Conservation (phyloP, 2,888 invertebrate genomes). For the Brachypterus glaber region DNA sequence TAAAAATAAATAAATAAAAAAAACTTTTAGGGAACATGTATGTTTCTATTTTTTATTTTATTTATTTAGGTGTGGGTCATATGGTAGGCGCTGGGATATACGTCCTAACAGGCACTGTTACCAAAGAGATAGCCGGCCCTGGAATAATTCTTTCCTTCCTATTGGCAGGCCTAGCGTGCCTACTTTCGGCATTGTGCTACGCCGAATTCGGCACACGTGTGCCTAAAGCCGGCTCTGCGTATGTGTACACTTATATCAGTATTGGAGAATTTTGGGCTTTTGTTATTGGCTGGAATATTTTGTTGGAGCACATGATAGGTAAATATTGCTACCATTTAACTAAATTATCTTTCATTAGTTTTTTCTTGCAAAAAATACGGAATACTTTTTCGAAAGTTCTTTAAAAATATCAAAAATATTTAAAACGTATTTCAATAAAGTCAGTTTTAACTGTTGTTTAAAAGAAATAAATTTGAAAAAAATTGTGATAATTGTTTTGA, state of each 20-base stretch:
- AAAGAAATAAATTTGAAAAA: no score
- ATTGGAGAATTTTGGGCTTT: slow-evolving; percentile 93
- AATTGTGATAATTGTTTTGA: no score
- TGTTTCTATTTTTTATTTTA: no score
- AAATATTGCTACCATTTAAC: no score
- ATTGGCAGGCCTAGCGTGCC: slow-evolving; percentile 73
- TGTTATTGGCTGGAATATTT: slow-evolving; percentile 90
- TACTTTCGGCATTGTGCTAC: slow-evolving; percentile 75
- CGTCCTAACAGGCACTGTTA: slow-evolving; percentile 79
- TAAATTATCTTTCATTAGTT: no score
- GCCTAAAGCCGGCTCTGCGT: slow-evolving; percentile 86
- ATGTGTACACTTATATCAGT: slow-evolving; percentile 87
- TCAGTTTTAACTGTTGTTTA: no score
- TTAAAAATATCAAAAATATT: no score
- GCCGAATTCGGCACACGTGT: slow-evolving; percentile 83
- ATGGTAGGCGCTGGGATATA: slow-evolving; percentile 96
- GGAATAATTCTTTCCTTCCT: slow-evolving; percentile 65
- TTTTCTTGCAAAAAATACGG: no score
- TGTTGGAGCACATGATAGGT: slow-evolving; percentile 84
- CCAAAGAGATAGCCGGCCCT: slow-evolving; percentile 73
- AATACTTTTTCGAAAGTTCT: no score
- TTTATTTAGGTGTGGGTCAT: slow-evolving; percentile 69
- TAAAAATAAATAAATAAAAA: no score
- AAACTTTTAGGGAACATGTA: no score
- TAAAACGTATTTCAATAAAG: no score